Conservation (phyloP, 2,888 invertebrate genomes). For the Busseola fusca region DNA sequence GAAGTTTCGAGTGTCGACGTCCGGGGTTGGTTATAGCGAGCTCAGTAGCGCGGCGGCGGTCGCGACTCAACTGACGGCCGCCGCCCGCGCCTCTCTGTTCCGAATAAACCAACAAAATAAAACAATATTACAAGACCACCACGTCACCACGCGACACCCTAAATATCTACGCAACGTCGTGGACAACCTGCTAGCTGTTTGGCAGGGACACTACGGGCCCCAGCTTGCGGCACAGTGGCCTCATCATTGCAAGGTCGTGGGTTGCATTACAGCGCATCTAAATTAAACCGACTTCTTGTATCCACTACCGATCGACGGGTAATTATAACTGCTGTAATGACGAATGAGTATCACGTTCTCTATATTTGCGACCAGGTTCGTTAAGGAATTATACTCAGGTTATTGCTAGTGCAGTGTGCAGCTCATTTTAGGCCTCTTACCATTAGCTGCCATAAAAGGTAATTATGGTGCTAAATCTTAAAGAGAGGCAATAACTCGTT, state of each 20-base stretch:
- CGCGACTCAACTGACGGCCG: constrained; percentile 74
- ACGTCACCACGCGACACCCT: constrained; percentile 63
- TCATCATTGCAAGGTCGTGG: constrained; percentile 51
- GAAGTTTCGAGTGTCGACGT: constrained; percentile 26
- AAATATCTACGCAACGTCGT: constrained; percentile 58
- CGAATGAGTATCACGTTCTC: constrained; percentile 39
- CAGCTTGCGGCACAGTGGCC: constrained; percentile 38
- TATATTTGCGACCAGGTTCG: not conserved
- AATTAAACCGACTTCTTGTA: constrained; percentile 49
- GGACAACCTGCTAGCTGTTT: constrained; percentile 45
- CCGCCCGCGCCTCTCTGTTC: constrained; percentile 72
- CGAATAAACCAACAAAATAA: constrained; percentile 68
- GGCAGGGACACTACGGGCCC: constrained; percentile 48
- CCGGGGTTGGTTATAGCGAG: constrained; percentile 32
- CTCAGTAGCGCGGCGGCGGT: constrained; percentile 71
- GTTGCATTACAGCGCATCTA: constrained; percentile 58
- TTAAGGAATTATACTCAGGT: not conserved
- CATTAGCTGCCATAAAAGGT: not conserved
- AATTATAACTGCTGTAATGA: constrained; percentile 46
- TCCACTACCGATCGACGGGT: constrained; percentile 38
- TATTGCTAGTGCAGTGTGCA: not conserved
- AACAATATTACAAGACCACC: constrained; percentile 60
- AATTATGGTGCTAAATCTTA: not conserved
- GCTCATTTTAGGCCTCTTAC: not conserved
- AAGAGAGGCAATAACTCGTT: not conserved